Base-by-base conservation (phyloP, 2,797 vertebrate species). In the Gobionotothen gibberifrons region DNA sequence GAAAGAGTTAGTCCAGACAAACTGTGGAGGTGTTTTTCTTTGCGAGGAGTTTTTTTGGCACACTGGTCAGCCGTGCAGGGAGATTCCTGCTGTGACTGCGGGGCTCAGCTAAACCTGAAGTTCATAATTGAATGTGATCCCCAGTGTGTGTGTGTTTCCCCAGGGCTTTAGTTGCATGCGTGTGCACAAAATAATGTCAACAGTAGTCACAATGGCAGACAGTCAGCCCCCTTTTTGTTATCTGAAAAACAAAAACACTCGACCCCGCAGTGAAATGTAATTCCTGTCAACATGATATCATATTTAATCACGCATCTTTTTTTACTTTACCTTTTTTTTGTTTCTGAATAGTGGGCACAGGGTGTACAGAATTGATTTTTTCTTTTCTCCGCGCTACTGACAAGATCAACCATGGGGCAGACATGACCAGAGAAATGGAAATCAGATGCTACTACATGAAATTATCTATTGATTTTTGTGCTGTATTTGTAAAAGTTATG, bases 381-480 rank as follows among this genome's bases (percentile, higher is more conserved):
- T 47, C 22, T 49, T 39, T 48, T 7, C 49, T 6, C 32, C 44
- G 13, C 53, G 19, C 29, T 47, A 56, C 56, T 46, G 51, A 59
- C 85, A 80, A 78, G 39, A 85, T 85, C 70, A 74, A 83, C 81
- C 69, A 74, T 58, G 44, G 60, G 62, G 60, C 67, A 65, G 76
- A 74, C 39, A 62, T 71, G 71, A 78, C 71, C 73, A 65, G 80
- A 85, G 72, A 74, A 52, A 78, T 84, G 84, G 81, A 91, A 90
- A 89, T 85, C 73, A 87, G 87, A 92, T 74, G 83, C 77, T 78
- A n/a, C 78, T 57, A 85, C 79, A 81, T 90, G 69, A 90, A 89
- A 93, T 92, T 69, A 92, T 93, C 56, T 90, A 93, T 93, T 86
- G 92, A 93, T 94, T 92, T 90, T 71, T 70, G 15, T 72, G 66